Percentiles rank a stretch among this genome's conserved stretches.
These are phyloP conservation scores for Drosophila nr. perissopoda DNA, from an alignment of 2,888 invertebrate genomes.

Conservation along the genomic window DNA sequence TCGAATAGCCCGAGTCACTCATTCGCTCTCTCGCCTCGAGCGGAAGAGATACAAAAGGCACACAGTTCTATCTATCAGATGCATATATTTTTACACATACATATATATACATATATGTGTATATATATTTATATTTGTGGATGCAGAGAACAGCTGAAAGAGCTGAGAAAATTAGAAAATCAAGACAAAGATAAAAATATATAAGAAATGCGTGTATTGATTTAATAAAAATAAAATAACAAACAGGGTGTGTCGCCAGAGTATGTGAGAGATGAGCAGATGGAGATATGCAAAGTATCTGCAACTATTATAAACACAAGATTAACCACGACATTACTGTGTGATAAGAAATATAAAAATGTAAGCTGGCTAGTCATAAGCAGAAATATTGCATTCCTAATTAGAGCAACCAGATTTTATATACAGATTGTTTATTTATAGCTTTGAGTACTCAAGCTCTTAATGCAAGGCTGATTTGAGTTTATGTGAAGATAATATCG, in stretches of 20 bases:
- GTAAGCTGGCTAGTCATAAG: not conserved
- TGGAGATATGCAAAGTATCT: not conserved
- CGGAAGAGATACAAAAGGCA: constrained; percentile 50
- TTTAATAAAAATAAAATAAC: constrained; percentile 72
- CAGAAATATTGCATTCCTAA: not conserved
- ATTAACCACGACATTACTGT: not conserved
- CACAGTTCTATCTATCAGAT: constrained; percentile 47
- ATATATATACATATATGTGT: not conserved
- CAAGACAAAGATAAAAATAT: constrained; percentile 77
- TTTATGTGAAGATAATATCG: not conserved
- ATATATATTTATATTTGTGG: constrained; percentile 11
- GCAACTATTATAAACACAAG: constrained; percentile 2
- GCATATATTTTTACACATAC: constrained; percentile 16
- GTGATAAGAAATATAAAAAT: constrained; percentile 1
- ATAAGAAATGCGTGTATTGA: constrained; percentile 77
- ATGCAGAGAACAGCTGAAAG: constrained; percentile 39
- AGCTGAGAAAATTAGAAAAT: constrained; percentile 62
- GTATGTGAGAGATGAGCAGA: constrained; percentile 1
- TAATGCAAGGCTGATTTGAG: not conserved
- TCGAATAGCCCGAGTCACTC: constrained; percentile 46
- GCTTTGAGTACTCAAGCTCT: not conserved
- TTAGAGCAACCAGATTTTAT: not conserved
- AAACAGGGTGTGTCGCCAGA: constrained; percentile 58
- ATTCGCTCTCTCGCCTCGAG: constrained; percentile 47
- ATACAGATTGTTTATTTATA: not conserved